Evolutionary conservation across 1,140 invertebrate species (phyloP), one percentile per base, ranked within the genome.

Genomic region (Phymorhynchus buccinoides): DNA sequence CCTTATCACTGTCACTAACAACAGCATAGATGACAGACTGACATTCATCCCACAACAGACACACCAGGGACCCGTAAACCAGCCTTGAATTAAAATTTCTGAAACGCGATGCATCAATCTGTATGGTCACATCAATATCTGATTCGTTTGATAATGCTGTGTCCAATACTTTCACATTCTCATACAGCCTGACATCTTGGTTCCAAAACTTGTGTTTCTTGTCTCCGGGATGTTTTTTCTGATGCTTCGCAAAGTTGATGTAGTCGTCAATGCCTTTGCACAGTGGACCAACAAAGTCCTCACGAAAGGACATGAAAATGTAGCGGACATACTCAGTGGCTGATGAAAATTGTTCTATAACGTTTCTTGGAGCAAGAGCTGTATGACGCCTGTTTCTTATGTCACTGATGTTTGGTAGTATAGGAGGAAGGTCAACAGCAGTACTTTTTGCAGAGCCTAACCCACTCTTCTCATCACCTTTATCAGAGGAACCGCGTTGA

Each of bases 41-140:
- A 90, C 96, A 97, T 77, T 96, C 94, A 89, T 96, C 95, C n/a
- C 88, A 93, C 0, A 96, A 96, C 35, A 97, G 94, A 86, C 96
- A 95, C 0, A 97, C 88, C 32, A 97, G 92, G 0, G 96, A 95
- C 0, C 96, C 96, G 91, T 93, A 95, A 89, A 96, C 94, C 44
- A 97, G 94, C 81, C 95, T 92, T 89, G 95, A 95, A 4, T 94
- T 93, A 32, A 79, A 79, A 73, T 91, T 86, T 41, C 73, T 87
- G 80, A 37, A 92, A 83, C 14, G 85, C 83, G 12, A 84, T 73
- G 1, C 86, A 82, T 91, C 88, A 85, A 94, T 92, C 37, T 84
- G 78, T 16, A 93, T 79, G 12, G 84, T 77, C 78, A 91, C 84
- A 9, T 82, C 84, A 39, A 91, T 80, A 7, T 88, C 91, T 27